Conservation (phyloP, 2,888 invertebrate species). For the Macaria liturata region DNA sequence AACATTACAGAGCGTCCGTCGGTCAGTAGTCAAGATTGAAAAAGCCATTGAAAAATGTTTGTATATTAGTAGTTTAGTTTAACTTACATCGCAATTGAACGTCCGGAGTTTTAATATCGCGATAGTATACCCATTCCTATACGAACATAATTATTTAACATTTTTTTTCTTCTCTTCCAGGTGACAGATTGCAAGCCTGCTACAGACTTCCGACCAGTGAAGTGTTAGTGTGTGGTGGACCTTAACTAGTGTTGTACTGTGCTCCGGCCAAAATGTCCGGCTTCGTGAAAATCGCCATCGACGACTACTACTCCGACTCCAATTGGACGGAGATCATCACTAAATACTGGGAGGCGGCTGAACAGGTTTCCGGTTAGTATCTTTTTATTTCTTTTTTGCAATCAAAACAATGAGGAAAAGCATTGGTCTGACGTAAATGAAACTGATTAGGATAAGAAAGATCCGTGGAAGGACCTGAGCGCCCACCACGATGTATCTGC, state of each 20-base stretch:
- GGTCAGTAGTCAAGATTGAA: too few relatives aligned
- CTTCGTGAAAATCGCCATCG: slow-evolving; percentile 86
- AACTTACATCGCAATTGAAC: too few relatives aligned
- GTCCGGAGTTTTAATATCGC: background rate
- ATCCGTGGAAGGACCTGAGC: too few relatives aligned
- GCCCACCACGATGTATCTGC: too few relatives aligned
- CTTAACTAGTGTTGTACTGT: slow-evolving; percentile 26
- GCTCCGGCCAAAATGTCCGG: slow-evolving; percentile 79
- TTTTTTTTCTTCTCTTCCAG: slow-evolving; percentile 54
- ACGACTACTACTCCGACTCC: slow-evolving; percentile 85
- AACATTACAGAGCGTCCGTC: too few relatives aligned
- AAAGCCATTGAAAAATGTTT: too few relatives aligned
- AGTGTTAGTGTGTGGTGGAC: slow-evolving; percentile 59
- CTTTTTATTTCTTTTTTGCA: slow-evolving; percentile 18
- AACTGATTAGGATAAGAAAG: too few relatives aligned
- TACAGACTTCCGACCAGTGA: slow-evolving; percentile 28
- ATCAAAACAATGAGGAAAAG: background rate
- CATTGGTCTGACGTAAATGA: too few relatives aligned
- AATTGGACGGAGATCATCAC: slow-evolving; percentile 86
- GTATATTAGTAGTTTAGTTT: too few relatives aligned
- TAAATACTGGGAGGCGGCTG: slow-evolving; percentile 88
- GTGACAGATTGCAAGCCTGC: slow-evolving; percentile 75
- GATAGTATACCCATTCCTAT: too few relatives aligned
- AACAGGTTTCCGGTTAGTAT: slow-evolving; percentile 87
- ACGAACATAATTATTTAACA: too few relatives aligned